Percentiles rank a stretch among this genome's conserved stretches.
Evolutionary conservation across 2,888 invertebrate genomes (phyloP).

Genomic region (Ischnura elegans): DNA sequence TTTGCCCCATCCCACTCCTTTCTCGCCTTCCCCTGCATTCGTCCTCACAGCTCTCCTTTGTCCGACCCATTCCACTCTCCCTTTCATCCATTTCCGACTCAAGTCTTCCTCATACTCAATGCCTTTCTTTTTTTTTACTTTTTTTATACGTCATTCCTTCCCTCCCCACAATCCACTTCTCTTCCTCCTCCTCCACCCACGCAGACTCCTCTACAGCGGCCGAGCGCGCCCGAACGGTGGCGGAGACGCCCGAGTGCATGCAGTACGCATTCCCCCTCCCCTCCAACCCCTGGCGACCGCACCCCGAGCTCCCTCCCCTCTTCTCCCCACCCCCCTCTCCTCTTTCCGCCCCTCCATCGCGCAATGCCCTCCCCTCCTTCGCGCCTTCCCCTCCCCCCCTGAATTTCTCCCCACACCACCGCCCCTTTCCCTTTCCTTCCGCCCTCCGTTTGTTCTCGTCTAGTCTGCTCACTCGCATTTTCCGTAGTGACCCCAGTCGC

Average conservation of each 20-base stretch:
- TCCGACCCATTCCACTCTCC: conserved; percentile 28
- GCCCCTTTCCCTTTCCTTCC: conserved; percentile 20
- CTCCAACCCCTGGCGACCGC: neutral
- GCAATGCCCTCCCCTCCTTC: neutral
- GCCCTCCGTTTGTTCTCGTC: conserved; percentile 42
- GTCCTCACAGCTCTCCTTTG: conserved; percentile 41
- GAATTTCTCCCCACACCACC: neutral
- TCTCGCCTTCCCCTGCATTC: neutral
- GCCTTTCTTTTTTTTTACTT: neutral
- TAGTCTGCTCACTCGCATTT: conserved; percentile 67
- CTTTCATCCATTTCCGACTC: conserved; percentile 54
- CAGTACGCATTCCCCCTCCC: conserved; percentile 28
- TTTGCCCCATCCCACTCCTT: neutral
- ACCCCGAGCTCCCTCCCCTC: neutral
- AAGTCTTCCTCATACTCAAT: neutral
- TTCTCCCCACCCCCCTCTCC: neutral
- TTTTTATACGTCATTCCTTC: neutral
- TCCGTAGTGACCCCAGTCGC: conserved; percentile 66
- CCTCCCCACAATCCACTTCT: neutral
- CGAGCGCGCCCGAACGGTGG: conserved; percentile 37
- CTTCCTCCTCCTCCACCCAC: neutral
- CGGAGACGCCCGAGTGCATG: conserved; percentile 37
- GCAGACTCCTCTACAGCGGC: neutral
- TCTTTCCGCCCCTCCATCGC: neutral
- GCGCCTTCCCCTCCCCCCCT: neutral